Evolutionary conservation across 2,888 invertebrate species (phyloP), one percentile per base, ranked within the genome.

Genomic region (Frankliniella intonsa): DNA sequence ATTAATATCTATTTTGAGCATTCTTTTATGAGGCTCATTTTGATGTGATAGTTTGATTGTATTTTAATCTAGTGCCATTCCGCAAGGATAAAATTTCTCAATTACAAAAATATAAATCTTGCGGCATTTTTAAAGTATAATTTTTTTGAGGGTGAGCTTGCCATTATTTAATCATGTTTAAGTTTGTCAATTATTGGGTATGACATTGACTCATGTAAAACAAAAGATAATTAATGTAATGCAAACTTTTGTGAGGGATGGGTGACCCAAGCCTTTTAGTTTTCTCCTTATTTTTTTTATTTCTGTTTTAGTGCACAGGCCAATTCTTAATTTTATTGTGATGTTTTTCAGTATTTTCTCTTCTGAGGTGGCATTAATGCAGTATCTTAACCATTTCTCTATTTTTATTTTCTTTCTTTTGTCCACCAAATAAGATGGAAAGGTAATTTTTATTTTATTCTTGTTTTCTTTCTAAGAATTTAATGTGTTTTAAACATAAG

Each of bases 401-500:
- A 1, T 79, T 79, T 7, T n/a, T 19, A n/a, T 55, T 19, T 50
- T 38, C 80, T 80, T 81, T 83, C 83, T 83, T 9, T 81, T 82
- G 25, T 55, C 62, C 8, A n/a, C n/a, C n/a, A n/a, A n/a, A 19
- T 12, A 1, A n/a, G 27, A 1, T 49, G 27, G 27, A 81, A 81
- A 19, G 25, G 79, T 50, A 27, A 80, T 38, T 80, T 82, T 14
- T 50, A 50, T 81, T 62, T 80, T 10, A 19, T 38, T 82, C 80
- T 84, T 83, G 79, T 82, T 83, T 84, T 84, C 83, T 84, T 82
- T 84, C 85, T 83, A 55, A 51, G n/a, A 82, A 55, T 81, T 76
- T 81, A 55, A 50, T 82, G 97, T 97, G 97, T 93, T 94, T 93
- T 87, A 84, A 62, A 55, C 80, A 62, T 27, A 80, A 80, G 80